phyloP scores from a whole-genome alignment of 2,888 invertebrate genomes.

The Amiota mariae region DNA sequence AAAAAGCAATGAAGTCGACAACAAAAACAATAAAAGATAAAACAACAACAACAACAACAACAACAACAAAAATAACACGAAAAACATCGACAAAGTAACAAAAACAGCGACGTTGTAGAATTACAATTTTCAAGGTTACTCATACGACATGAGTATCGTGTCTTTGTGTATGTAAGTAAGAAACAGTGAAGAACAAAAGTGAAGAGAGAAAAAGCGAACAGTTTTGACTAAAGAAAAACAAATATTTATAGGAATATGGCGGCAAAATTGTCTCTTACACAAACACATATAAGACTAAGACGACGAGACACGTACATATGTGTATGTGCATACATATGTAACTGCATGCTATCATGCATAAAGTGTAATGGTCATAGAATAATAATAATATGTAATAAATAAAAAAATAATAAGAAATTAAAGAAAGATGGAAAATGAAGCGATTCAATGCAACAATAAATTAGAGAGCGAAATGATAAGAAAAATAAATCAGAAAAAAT shows the following conservation, averaged over 20 bases:
- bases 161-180: neutral
- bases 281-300: neutral
- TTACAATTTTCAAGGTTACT: constrained; percentile 61
- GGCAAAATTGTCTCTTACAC: neutral
- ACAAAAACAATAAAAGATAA: neutral
- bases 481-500: too few species aligned
- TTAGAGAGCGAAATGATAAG: too few species aligned
- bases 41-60: neutral
- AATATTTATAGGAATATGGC: constrained; percentile 28
- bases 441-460: too few species aligned
- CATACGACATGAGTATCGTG: constrained; percentile 64
- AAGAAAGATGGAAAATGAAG: neutral
- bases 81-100: neutral
- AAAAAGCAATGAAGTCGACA: constrained; percentile 2
- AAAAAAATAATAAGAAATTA: neutral
- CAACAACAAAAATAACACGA: neutral
- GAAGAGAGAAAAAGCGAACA: neutral
- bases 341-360: constrained; percentile 30
- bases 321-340: neutral
- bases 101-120: constrained; percentile 15
- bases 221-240: neutral
- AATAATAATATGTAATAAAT: constrained; percentile 5
- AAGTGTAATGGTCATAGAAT: constrained; percentile 48
- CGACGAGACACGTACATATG: constrained; percentile 3
- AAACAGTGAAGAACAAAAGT: neutral